phyloP scores from a whole-genome alignment of 2,113 vertebrate species.

The Willisornis vidua region DNA sequence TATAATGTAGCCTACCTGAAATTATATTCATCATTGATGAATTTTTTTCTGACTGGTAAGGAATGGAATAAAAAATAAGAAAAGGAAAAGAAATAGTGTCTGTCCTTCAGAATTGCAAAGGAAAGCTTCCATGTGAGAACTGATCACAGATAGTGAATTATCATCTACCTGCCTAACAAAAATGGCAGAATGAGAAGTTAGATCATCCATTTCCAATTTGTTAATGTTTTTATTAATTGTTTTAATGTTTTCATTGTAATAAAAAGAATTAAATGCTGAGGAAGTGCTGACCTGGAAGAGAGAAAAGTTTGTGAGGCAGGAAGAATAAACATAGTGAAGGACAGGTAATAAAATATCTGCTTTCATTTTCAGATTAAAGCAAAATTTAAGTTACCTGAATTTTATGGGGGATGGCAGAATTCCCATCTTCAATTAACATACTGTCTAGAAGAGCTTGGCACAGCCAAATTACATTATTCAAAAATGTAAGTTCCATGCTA shows the following conservation, averaged over 20 bases:
- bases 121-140: neutral
- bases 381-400: neutral
- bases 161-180: neutral
- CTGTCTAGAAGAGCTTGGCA: neutral
- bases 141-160: neutral
- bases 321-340: neutral
- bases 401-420: neutral
- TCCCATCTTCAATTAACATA: neutral
- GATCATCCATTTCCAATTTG: neutral
- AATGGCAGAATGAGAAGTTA: neutral
- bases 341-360: neutral
- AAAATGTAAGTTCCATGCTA: neutral
- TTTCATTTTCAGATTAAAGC: neutral
- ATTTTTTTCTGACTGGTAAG: neutral
- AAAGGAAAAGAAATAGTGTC: neutral
- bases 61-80: neutral
- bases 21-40: neutral
- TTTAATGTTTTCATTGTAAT: neutral
- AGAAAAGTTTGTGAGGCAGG: neutral
- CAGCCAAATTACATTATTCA: neutral
- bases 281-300: neutral
- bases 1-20: neutral
- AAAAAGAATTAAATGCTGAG: neutral
- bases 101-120: neutral
- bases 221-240: neutral